These are phyloP conservation scores for Pantherophis guttatus DNA, from an alignment of 2,113 vertebrate species.

Conservation along the genomic window DNA sequence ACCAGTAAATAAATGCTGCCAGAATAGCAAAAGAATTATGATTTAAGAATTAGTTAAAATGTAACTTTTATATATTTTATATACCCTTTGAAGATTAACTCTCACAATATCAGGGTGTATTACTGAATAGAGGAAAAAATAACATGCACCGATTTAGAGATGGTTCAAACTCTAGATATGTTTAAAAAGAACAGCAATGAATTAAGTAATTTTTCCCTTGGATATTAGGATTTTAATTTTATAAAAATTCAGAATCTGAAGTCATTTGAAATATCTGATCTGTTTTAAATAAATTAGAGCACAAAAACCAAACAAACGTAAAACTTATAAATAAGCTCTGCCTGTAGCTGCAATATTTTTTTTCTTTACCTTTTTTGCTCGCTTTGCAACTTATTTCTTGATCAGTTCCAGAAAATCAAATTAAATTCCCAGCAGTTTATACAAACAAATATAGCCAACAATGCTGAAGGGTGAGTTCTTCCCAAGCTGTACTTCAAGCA, in stretches of 20 bases:
- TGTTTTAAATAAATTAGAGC: neutral
- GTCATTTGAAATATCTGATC: neutral
- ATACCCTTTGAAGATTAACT: neutral
- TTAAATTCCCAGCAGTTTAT: neutral
- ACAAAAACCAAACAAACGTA: constrained; percentile 3
- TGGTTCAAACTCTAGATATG: neutral
- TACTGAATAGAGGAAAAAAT: neutral
- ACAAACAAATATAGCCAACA: constrained; percentile 39
- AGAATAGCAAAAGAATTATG: neutral
- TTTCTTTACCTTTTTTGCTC: constrained; percentile 64
- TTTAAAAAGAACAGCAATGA: neutral
- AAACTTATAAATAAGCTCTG: constrained; percentile 5
- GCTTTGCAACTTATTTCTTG: constrained; percentile 45
- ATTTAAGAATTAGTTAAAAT: neutral
- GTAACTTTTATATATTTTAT: neutral
- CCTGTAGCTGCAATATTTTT: neutral
- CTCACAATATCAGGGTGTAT: neutral
- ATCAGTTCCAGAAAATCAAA: constrained; percentile 30
- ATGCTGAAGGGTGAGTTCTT: constrained; percentile 18
- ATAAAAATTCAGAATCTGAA: neutral
- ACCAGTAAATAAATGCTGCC: neutral
- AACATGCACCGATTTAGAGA: neutral
- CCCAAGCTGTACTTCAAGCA: neutral
- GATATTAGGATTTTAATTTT: neutral
- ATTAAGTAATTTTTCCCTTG: neutral